These are phyloP conservation scores for Orycteropus afer DNA, from an alignment of 2,113 vertebrate species.

Conservation along the genomic window DNA sequence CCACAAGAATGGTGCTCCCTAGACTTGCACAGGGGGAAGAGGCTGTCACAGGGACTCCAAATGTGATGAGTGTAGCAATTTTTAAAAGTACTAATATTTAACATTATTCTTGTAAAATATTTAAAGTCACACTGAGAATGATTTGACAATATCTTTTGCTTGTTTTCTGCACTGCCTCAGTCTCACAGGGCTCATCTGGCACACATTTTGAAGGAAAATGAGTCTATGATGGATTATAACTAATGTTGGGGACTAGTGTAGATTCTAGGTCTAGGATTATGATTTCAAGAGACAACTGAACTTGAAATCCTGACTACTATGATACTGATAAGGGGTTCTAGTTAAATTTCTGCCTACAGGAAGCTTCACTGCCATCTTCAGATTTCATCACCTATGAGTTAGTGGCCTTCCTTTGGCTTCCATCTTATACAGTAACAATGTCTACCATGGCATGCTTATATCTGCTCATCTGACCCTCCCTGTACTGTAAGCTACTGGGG, in stretches of 20 bases:
- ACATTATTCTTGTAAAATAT: neutral
- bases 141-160: neutral
- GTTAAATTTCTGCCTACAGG: neutral
- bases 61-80: neutral
- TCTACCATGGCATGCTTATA: rapidly evolving
- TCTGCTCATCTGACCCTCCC: neutral
- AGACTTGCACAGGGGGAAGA: neutral
- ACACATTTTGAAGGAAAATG: neutral
- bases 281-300: neutral
- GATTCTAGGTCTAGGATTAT: neutral
- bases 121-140: neutral
- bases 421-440: neutral
- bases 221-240: neutral
- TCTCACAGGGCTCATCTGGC: neutral
- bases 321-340: neutral
- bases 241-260: neutral
- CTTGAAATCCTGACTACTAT: neutral
- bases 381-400: neutral
- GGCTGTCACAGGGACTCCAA: neutral
- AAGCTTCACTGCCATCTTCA: neutral
- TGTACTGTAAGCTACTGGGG: neutral
- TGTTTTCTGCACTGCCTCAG: neutral
- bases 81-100: neutral
- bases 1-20: rapidly evolving
- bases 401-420: rapidly evolving